Evolutionary conservation across 2,888 invertebrate genomes (phyloP), one percentile per base, ranked within the genome.

Genomic region (Periphyllus acericola): DNA sequence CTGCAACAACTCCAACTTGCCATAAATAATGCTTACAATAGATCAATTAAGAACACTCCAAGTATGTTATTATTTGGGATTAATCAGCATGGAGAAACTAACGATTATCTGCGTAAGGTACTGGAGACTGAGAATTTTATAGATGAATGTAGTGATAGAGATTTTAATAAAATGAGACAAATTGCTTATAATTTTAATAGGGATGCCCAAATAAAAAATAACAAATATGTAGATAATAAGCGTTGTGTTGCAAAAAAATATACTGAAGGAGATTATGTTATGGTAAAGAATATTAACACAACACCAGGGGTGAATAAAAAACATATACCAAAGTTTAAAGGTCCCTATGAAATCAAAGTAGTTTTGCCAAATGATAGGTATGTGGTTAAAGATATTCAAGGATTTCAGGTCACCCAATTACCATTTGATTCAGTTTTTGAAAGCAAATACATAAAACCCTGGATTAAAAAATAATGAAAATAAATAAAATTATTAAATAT

Each of bases 321-420:
- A 74, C 36, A 74, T 14, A 74, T 74, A 19, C 74, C 74, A 9
- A 74, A 72, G 74, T 36, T 74, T 36, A 36, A 74, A 74, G 36
- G 72, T 0, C 36, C 36, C 6, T 74, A 36, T 6, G 21, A 74
- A 74, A 25, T 36, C 8, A 74, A 74, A 34, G 21, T 19, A 74
- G 36, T 74, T 1, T 74, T 74, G 21, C 34, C 34, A 6, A 74
- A 74, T 74, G 72, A 36, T 74, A 21, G 72, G 5, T 74, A 36
- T 74, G 36, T 36, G 6, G 21, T 25, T 0, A 74, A 21, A 9
- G 72, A 74, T 36, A 34, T 74, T 34, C 19, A 19, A 36, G 72
- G 72, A 8, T 74, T 74, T 6, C 72, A 74, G 36, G 29, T 74
- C 9, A 3, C 40, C 6, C 40, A 40, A 8, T 1, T 5, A 9